These are phyloP conservation scores for Hyperopisus bebe DNA, from an alignment of 2,113 vertebrate species.

Conservation along the genomic window DNA sequence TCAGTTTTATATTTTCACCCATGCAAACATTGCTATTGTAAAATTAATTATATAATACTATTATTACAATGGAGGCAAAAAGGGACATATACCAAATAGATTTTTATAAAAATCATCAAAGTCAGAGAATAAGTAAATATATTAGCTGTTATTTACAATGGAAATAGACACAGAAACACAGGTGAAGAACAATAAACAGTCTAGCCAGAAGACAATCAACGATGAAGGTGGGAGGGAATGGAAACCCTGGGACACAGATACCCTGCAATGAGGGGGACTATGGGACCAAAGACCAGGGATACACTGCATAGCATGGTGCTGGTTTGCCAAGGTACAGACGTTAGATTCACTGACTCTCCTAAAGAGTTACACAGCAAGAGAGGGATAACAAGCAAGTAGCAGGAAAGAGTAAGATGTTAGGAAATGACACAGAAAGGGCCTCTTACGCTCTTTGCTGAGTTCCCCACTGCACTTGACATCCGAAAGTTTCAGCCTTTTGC, in stretches of 20 bases:
- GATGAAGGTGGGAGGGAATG: neutral
- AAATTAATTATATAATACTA: neutral
- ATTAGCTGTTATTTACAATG: neutral
- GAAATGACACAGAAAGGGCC: neutral
- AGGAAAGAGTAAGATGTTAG: neutral
- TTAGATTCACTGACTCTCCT: neutral
- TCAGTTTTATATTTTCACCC: neutral
- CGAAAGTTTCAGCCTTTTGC: neutral
- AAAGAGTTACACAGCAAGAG: neutral
- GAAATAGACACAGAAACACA: neutral
- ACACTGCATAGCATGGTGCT: neutral
- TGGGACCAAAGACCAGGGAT: neutral
- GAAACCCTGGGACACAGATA: neutral
- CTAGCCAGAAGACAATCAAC: neutral
- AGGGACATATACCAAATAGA: neutral
- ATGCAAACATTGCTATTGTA: neutral
- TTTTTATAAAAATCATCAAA: neutral
- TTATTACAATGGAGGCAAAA: neutral
- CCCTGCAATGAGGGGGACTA: neutral
- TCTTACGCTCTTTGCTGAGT: neutral
- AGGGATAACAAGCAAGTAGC: neutral
- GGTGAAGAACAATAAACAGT: neutral
- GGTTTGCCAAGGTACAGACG: neutral
- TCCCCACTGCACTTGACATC: constrained; percentile 23
- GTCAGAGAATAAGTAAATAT: neutral